phyloP scores from a whole-genome alignment of 2,113 vertebrate genomes.

The Suncus etruscus region DNA sequence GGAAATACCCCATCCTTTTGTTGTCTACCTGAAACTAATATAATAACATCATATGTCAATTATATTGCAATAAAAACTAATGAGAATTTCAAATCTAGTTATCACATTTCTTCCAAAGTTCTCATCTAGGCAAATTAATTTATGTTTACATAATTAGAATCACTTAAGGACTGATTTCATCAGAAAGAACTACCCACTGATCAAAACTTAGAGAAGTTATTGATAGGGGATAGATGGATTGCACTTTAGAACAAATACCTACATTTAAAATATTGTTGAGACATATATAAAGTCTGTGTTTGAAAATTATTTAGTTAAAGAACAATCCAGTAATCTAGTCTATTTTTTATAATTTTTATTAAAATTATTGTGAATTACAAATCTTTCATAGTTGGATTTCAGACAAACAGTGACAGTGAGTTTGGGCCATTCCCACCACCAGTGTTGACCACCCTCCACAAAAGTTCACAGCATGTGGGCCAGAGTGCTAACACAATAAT shows the following conservation, averaged over 20 bases:
- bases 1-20: background rate
- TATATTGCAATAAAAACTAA: background rate
- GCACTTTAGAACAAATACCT: background rate
- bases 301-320: background rate
- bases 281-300: background rate
- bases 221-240: background rate
- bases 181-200: constrained; percentile 18
- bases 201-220: background rate
- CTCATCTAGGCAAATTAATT: background rate
- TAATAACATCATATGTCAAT: background rate
- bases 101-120: background rate
- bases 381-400: too few species aligned
- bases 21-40: background rate
- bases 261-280: background rate
- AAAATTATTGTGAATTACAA: too few species aligned
- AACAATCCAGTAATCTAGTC: background rate
- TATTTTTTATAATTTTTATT: too few species aligned
- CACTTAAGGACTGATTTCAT: background rate
- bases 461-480: too few species aligned
- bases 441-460: too few species aligned
- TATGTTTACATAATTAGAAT: constrained; percentile 7
- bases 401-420: too few species aligned
- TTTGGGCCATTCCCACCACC: too few species aligned
- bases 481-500: too few species aligned
- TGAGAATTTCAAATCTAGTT: background rate